A percentile compares a stretch with the other conserved stretches of the same genome.
Conservation (phyloP, 2,888 invertebrate genomes). For the Amphipyra berbera region DNA sequence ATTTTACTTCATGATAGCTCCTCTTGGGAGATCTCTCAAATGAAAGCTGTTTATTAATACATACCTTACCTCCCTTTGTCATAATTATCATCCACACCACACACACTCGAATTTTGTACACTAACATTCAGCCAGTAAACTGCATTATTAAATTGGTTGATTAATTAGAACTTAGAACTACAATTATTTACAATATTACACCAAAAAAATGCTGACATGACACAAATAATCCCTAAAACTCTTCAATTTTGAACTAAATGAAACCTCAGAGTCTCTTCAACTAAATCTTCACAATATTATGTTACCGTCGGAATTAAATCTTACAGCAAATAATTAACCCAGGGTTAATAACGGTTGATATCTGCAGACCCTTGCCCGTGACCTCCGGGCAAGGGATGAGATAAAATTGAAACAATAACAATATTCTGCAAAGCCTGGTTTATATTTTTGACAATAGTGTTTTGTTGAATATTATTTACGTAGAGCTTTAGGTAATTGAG, state of each 20-base stretch:
- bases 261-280: background rate
- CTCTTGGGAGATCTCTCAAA: too few species aligned
- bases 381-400: constrained; percentile 12
- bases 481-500: background rate
- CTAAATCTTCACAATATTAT: constrained; percentile 38
- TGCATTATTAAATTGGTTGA: too few species aligned
- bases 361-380: constrained; percentile 13
- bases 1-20: too few species aligned
- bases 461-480: background rate
- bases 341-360: constrained; percentile 46
- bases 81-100: too few species aligned
- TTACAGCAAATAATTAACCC: constrained; percentile 26
- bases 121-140: too few species aligned
- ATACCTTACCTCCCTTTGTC: too few species aligned
- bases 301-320: constrained; percentile 38
- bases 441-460: constrained; percentile 3
- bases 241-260: too few species aligned
- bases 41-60: too few species aligned
- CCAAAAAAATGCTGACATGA: too few species aligned
- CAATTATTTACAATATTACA: too few species aligned
- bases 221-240: constrained; percentile 5
- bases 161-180: too few species aligned
- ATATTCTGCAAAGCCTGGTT: constrained; percentile 15
- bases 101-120: too few species aligned
- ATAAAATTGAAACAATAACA: constrained; percentile 46